Evolutionary conservation across 2,888 invertebrate genomes (phyloP).

Genomic region (Sarcophaga subvicina): DNA sequence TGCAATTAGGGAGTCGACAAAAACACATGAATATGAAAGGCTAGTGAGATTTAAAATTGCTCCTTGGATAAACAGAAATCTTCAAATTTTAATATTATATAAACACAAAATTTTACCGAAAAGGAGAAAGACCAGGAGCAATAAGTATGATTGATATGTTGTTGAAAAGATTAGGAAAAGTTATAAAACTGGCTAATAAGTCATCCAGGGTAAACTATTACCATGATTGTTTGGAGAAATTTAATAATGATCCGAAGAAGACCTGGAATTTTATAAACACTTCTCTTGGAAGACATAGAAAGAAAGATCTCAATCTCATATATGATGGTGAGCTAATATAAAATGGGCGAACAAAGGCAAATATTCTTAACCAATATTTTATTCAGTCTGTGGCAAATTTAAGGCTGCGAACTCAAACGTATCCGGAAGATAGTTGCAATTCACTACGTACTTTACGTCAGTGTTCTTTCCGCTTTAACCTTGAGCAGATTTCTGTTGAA

Average conservation of each 20-base stretch:
- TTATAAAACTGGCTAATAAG: background rate
- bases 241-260: slow-evolving; percentile 12
- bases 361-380: slow-evolving; percentile 1
- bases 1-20: background rate
- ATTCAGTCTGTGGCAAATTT: background rate
- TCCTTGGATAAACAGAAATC: background rate
- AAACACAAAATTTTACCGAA: background rate
- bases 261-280: slow-evolving; percentile 23
- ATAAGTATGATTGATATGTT: background rate
- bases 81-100: background rate
- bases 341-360: background rate
- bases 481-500: background rate
- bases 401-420: background rate
- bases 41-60: slow-evolving; percentile 7
- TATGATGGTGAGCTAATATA: background rate
- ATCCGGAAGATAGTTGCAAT: background rate
- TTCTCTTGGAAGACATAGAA: background rate
- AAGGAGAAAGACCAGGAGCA: slow-evolving; percentile 1
- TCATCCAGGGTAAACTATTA: slow-evolving; percentile 4
- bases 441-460: background rate
- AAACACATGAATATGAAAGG: background rate
- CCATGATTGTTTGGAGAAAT: background rate
- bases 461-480: background rate
- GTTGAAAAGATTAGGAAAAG: background rate
- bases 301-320: background rate